These are phyloP conservation scores for Rhimphoctona megacephalus DNA, from an alignment of 2,888 invertebrate species.

Conservation along the genomic window DNA sequence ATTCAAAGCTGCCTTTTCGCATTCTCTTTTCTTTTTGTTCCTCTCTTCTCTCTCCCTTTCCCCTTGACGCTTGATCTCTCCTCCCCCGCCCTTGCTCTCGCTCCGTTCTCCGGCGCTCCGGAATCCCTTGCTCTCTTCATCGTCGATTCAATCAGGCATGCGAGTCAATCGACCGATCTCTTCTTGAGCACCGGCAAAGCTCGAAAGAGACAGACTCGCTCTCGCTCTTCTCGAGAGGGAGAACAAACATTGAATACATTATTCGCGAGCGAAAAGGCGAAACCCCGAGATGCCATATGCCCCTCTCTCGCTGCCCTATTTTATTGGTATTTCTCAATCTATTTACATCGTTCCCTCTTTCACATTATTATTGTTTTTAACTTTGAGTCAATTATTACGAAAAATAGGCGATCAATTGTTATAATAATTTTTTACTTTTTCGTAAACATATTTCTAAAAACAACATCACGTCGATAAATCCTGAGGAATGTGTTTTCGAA, in stretches of 20 bases:
- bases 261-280: constrained; percentile 56
- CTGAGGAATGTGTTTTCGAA: background rate
- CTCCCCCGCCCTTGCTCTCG: background rate
- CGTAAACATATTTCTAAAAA: background rate
- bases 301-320: constrained; percentile 45
- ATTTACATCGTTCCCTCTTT: constrained; percentile 19
- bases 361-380: background rate
- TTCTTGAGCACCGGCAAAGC: constrained; percentile 59
- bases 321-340: constrained; percentile 39
- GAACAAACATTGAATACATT: constrained; percentile 69
- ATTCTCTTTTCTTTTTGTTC: constrained; percentile 56
- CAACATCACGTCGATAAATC: background rate
- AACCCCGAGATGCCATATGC: constrained; percentile 57
- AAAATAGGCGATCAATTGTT: background rate
- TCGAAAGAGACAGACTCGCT: constrained; percentile 47
- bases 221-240: constrained; percentile 58
- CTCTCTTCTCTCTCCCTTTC: constrained; percentile 39
- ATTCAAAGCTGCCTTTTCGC: constrained; percentile 66
- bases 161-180: constrained; percentile 66
- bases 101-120: background rate
- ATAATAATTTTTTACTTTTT: background rate
- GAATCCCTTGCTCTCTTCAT: constrained; percentile 59
- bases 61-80: constrained; percentile 30
- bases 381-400: background rate
- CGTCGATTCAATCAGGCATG: constrained; percentile 66